Base-by-base conservation (phyloP, 1,140 invertebrate species). In the Portunus trituberculatus region DNA sequence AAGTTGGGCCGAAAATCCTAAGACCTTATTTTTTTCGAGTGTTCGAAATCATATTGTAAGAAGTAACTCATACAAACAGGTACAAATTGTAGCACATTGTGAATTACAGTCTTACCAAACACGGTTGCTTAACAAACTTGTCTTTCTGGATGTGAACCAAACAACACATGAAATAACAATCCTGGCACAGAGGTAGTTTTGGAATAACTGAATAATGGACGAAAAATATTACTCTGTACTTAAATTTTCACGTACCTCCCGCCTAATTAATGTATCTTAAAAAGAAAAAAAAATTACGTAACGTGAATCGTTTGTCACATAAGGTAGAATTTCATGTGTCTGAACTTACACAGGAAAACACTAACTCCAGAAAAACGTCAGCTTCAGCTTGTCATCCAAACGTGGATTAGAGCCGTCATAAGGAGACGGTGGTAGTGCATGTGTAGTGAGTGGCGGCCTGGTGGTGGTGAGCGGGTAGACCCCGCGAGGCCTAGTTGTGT, bases 31-130 rank as follows among this genome's bases (percentile, higher is more conserved):
- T 39, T 32, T 92, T 0, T 25, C 28, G 28, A 10, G 16, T 82
- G 14, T 45, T 29, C 20, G n/a, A 45, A 95, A 89, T 48, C 29
- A 46, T 76, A 88, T 20, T 28, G 76, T 48, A 88, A 89, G 10
- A 48, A 59, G 48, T 93, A 93, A 95, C 83, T 93, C 91, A 92
- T 91, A 94, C 39, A 92, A 95, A 95, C 95, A 95, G 95, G 95
- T 95, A 95, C 95, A 90, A 95, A 25, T 93, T 95, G 95, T 95
- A 95, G 95, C 95, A 95, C 95, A 89, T 59, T 93, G 76, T 84
- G 29, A 89, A 25, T 84, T 91, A 39, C 25, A 83, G 59, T 83
- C 84, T 87, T 92, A 84, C 84, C 91, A 87, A 83, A 67, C 93
- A 52, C 20, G 39, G 39, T 28, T 94, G 0, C 25, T 20, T 91